These are phyloP conservation scores for Hyphantria cunea DNA, from an alignment of 1,140 invertebrate species.

Conservation along the genomic window DNA sequence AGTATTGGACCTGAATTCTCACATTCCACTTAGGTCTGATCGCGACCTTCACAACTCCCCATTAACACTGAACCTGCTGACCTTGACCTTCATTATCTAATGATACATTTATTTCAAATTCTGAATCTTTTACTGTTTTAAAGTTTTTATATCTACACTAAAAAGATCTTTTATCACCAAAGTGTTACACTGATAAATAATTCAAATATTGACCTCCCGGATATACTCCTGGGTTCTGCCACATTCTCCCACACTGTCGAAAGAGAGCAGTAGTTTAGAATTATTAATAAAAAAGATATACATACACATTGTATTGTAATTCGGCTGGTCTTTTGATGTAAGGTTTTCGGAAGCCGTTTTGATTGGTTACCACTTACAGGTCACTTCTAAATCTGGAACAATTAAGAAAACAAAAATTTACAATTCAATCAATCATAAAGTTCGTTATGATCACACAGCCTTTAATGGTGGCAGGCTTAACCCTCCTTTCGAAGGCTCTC, in stretches of 20 bases:
- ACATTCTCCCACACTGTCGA: slow-evolving; percentile 71
- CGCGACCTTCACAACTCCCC: too few species aligned
- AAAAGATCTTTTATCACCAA: slow-evolving; percentile 17
- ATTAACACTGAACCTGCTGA: too few species aligned
- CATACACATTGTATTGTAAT: slow-evolving; percentile 81
- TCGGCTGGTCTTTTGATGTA: slow-evolving; percentile 61
- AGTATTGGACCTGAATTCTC: too few species aligned
- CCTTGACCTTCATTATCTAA: too few species aligned
- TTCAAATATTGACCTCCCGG: slow-evolving; percentile 63
- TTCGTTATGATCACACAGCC: too few species aligned
- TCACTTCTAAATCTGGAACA: slow-evolving; percentile 38
- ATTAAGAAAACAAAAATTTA: slow-evolving; percentile 25
- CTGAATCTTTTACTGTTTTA: too few species aligned
- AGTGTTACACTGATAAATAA: slow-evolving; percentile 28
- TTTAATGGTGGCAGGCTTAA: too few species aligned
- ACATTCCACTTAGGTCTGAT: too few species aligned
- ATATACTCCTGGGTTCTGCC: slow-evolving; percentile 75
- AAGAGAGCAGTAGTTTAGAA: slow-evolving; percentile 47
- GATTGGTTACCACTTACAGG: slow-evolving; percentile 49
- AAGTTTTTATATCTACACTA: too few species aligned
- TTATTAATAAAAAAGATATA: slow-evolving; percentile 52
- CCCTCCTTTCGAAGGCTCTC: too few species aligned
- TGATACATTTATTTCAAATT: too few species aligned
- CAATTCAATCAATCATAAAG: not conserved
- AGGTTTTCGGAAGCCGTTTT: slow-evolving; percentile 69